Evolutionary conservation across 2,888 invertebrate species (phyloP).

Genomic region (Pristionchus entomophagus): DNA sequence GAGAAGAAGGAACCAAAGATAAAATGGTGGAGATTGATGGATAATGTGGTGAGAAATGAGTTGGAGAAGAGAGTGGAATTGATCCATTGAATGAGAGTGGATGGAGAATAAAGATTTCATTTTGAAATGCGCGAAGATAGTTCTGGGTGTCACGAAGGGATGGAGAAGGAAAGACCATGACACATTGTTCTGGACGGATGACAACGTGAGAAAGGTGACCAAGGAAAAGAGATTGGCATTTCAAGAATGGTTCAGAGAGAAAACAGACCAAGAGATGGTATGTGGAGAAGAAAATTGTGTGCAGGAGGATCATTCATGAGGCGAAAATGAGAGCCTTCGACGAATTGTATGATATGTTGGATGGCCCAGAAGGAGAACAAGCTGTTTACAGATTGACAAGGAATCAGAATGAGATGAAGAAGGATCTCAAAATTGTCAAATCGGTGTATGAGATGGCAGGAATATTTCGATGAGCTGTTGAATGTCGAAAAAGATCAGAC

Average conservation of each 20-base stretch:
- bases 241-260: background rate
- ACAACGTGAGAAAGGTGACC: background rate
- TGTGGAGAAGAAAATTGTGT: background rate
- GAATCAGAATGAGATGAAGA: background rate
- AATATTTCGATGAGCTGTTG: background rate
- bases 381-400: background rate
- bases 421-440: background rate
- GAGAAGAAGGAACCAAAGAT: background rate
- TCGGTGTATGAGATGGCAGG: background rate
- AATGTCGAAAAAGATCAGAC: background rate
- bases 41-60: background rate
- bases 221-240: background rate
- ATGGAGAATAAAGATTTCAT: background rate
- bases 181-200: background rate
- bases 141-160: background rate
- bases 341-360: background rate
- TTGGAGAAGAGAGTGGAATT: background rate
- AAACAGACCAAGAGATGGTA: background rate
- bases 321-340: background rate
- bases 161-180: background rate
- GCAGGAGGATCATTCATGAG: background rate
- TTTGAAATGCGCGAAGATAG: background rate
- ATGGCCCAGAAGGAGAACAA: constrained; percentile 1
- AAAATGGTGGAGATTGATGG: background rate
- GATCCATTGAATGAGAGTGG: background rate